Conservation (phyloP, 2,797 vertebrate species). For the Leptoclinus maculatus region DNA sequence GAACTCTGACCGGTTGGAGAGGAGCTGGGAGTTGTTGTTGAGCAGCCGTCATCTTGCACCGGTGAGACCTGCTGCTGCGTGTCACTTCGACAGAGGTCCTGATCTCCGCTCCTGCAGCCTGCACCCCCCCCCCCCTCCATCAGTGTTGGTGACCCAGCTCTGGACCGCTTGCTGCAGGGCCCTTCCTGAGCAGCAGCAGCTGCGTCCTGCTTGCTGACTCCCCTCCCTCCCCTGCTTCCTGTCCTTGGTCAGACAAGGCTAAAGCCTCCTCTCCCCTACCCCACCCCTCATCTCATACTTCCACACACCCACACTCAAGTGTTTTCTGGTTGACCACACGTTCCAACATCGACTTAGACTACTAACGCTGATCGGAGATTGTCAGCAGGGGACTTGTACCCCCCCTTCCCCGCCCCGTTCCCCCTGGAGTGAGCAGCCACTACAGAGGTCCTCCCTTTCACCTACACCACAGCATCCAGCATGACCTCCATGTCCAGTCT, state of each 20-base stretch:
- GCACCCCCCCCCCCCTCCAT: slow-evolving; percentile 56
- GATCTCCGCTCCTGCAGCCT: slow-evolving; percentile 51
- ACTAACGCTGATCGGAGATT: slow-evolving; percentile 13
- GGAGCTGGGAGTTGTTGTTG: slow-evolving; percentile 25
- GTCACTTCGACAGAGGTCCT: slow-evolving; percentile 50
- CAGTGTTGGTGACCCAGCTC: slow-evolving; percentile 76
- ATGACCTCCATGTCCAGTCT: slow-evolving; percentile 99
- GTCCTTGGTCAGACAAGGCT: slow-evolving; percentile 86
- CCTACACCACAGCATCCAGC: slow-evolving; percentile 51
- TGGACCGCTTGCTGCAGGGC: slow-evolving; percentile 78
- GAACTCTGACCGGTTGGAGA: slow-evolving; percentile 12
- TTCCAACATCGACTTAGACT: slow-evolving; percentile 21
- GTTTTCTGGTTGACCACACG: slow-evolving; percentile 28
- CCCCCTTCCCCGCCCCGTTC: not conserved
- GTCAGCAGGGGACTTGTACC: not conserved
- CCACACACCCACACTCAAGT: slow-evolving; percentile 12
- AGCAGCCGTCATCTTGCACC: slow-evolving; percentile 22
- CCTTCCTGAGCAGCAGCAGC: slow-evolving; percentile 88
- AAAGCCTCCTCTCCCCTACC: slow-evolving; percentile 71
- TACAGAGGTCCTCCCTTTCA: slow-evolving; percentile 35
- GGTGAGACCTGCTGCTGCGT: slow-evolving; percentile 45
- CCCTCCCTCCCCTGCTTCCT: slow-evolving; percentile 84
- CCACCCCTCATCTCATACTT: slow-evolving; percentile 61
- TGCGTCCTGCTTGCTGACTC: slow-evolving; percentile 85
- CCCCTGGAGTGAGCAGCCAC: slow-evolving; percentile 29